Evolutionary conservation across 2,888 invertebrate genomes (phyloP).

Genomic region (Hydroisotoma schaefferi): DNA sequence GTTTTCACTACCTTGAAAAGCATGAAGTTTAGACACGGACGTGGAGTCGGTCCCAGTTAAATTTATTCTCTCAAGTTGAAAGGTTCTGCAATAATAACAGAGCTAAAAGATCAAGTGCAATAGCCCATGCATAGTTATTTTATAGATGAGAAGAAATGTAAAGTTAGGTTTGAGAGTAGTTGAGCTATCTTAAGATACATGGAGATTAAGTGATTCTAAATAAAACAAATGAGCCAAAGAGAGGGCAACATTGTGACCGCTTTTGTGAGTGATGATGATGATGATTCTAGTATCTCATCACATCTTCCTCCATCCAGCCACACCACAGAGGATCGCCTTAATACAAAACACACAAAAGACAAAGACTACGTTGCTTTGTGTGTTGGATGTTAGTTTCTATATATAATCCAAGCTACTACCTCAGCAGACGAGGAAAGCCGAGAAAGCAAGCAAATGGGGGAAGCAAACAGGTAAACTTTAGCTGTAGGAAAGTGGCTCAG

Average conservation of each 20-base stretch:
- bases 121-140: too few species aligned
- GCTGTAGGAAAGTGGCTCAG: conserved; percentile 12
- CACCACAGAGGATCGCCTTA: background rate
- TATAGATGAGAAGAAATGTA: too few species aligned
- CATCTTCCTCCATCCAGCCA: conserved; percentile 2
- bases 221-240: conserved; percentile 12
- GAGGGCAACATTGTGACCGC: conserved; percentile 10
- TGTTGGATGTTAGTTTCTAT: too few species aligned
- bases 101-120: background rate
- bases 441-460: background rate
- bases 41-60: too few species aligned
- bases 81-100: background rate
- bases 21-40: too few species aligned
- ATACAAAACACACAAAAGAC: conserved; percentile 11
- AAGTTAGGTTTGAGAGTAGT: too few species aligned
- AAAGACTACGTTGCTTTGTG: too few species aligned
- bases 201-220: conserved; percentile 1
- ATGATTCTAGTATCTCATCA: too few species aligned
- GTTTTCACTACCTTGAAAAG: too few species aligned
- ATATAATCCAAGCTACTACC: too few species aligned
- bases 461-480: conserved; percentile 17
- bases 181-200: background rate
- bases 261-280: conserved; percentile 1
- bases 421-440: too few species aligned
- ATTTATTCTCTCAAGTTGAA: too few species aligned